phyloP scores from a whole-genome alignment of 2,888 invertebrate genomes.

The Gymnoscelis rufifasciata region DNA sequence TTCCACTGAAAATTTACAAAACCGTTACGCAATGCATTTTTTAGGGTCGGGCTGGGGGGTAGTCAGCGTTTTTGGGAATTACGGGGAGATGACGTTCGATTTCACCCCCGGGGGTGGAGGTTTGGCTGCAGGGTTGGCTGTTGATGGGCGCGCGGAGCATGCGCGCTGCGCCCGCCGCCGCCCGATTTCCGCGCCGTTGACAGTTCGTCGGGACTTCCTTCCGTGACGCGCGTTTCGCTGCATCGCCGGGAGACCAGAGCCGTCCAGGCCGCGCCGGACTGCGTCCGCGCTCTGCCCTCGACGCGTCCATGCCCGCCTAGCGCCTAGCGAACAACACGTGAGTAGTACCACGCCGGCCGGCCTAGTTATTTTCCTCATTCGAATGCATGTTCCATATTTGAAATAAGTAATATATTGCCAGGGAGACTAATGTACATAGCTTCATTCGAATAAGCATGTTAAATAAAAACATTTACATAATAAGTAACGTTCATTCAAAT shows the following conservation, averaged over 20 bases:
- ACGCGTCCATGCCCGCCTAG: conserved; percentile 61
- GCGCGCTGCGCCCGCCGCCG: conserved; percentile 67
- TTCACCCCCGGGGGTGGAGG: conserved; percentile 62
- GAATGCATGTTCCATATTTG: background rate
- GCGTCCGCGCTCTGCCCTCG: conserved; percentile 33
- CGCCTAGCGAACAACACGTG: conserved; percentile 45
- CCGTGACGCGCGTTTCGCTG: conserved; percentile 73
- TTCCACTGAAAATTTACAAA: conserved; percentile 58
- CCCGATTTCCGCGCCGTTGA: conserved; percentile 82
- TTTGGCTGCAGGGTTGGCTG: conserved; percentile 68
- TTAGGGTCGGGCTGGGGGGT: conserved; percentile 72
- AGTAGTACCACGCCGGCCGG: conserved; percentile 30
- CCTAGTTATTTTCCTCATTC: background rate
- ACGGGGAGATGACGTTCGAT: conserved; percentile 79
- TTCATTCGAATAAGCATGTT: too few species aligned
- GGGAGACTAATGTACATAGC: too few species aligned
- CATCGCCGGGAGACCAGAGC: conserved; percentile 34
- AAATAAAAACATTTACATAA: too few species aligned
- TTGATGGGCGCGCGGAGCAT: conserved; percentile 78
- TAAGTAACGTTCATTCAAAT: too few species aligned
- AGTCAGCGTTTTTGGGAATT: conserved; percentile 77
- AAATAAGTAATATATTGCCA: too few species aligned
- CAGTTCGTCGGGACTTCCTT: conserved; percentile 80
- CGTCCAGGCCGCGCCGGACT: conserved; percentile 33
- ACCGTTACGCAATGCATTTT: conserved; percentile 79